Evolutionary conservation across 2,888 invertebrate genomes (phyloP), one percentile per base, ranked within the genome.

Genomic region (Erebia aethiops): DNA sequence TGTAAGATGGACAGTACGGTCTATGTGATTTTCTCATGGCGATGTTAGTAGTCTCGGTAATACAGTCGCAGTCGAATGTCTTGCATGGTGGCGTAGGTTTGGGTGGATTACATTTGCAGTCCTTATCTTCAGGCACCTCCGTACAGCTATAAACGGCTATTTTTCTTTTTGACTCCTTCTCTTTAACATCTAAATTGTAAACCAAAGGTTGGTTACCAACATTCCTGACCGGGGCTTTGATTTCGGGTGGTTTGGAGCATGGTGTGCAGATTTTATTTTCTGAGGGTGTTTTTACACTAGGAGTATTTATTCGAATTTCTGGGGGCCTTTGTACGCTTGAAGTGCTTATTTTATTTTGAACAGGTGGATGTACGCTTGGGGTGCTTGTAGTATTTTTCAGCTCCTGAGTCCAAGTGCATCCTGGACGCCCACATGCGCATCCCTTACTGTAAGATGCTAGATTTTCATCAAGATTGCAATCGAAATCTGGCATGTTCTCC

Each of bases 11-110:
- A 77, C 93, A 93, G 64, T 84, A 92, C 7, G 91, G 84, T 65
- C 86, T 86, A 71, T 93, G 93, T 14, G 75, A 66, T 79, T 91
- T 92, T 51, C 93, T 84, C 2, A 87, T 74, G 10, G 78, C 80
- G 67, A 80, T 81, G 64, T 91, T 86, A 13, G 75, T 71, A 26
- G 80, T 78, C 78, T 90, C 86, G 11, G 82, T 72, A 14, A 90
- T 81, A 73, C 93, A 93, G 11, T 89, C 87, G 73, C 93, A 93
- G 70, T 93, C 90, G 70, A 90, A 89, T 0, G 93, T 89, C 67
- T 84, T 87, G 69, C 93, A 93, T 13, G 88, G 87, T 1, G 92
- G 91, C 18, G 84, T 71, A 2, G 87, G 87, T 73, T 87, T 89
- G 3, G 85, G 84, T 9, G 93, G 92, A 57, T 81, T 83, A 74